Evolutionary conservation across 2,113 vertebrate genomes (phyloP).

Genomic region (Trematomus loennbergii): DNA sequence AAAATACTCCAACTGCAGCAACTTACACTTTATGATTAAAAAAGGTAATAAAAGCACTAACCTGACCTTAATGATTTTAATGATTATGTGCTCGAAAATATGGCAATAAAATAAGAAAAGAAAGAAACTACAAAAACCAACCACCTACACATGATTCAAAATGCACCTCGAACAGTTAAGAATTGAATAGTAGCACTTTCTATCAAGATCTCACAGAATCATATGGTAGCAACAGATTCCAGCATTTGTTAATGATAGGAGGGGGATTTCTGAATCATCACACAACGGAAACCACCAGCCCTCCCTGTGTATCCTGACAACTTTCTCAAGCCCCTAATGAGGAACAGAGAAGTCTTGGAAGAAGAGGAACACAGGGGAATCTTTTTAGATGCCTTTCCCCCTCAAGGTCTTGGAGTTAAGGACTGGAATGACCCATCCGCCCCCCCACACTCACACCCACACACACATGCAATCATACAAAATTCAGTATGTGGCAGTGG

Average conservation of each 20-base stretch:
- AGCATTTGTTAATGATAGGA: neutral
- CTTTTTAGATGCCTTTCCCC: slow-evolving; percentile 49
- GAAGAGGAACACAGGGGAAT: slow-evolving; percentile 41
- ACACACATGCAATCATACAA: slow-evolving; percentile 35
- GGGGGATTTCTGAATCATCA: slow-evolving; percentile 61
- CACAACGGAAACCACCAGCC: slow-evolving; percentile 46
- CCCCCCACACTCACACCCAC: slow-evolving; percentile 6
- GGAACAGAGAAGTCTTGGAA: slow-evolving; percentile 60
- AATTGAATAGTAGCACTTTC: neutral
- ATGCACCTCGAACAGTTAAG: neutral
- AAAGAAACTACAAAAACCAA: neutral
- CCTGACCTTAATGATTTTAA: neutral
- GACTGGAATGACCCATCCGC: slow-evolving; percentile 57
- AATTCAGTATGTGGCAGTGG: slow-evolving; percentile 11
- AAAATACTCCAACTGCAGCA: neutral
- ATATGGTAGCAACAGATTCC: slow-evolving; percentile 6
- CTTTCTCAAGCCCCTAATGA: slow-evolving; percentile 70
- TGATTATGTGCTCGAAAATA: neutral
- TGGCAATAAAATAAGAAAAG: neutral
- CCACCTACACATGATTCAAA: neutral
- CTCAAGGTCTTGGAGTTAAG: slow-evolving; percentile 61
- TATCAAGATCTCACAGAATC: neutral
- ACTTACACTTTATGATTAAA: neutral
- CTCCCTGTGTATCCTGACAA: slow-evolving; percentile 40
- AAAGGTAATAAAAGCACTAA: neutral